These are phyloP conservation scores for Garra rufa DNA, from an alignment of 2,113 vertebrate genomes.

Conservation along the genomic window DNA sequence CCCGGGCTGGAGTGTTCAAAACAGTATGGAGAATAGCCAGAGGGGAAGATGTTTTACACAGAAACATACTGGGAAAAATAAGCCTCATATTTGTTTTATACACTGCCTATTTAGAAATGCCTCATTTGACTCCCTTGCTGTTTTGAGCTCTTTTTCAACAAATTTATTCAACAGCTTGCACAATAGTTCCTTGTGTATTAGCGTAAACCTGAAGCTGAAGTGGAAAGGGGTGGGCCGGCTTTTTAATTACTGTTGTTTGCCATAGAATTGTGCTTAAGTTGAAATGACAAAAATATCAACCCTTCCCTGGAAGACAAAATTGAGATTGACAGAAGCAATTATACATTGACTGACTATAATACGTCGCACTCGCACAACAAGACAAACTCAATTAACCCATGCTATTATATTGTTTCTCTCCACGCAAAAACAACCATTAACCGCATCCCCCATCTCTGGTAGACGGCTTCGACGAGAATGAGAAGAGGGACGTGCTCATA, in stretches of 20 bases:
- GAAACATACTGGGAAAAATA: background rate
- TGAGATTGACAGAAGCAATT: constrained; percentile 43
- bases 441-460: background rate
- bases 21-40: constrained; percentile 20
- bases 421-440: constrained; percentile 1
- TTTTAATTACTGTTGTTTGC: constrained; percentile 35
- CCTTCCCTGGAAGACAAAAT: background rate
- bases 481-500: constrained; percentile 32
- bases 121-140: background rate
- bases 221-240: background rate
- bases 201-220: background rate
- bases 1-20: background rate
- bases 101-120: constrained; percentile 2
- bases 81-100: constrained; percentile 22
- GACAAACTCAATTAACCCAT: constrained; percentile 43
- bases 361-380: constrained; percentile 23
- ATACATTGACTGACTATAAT: constrained; percentile 29
- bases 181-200: background rate
- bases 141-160: background rate
- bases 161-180: background rate
- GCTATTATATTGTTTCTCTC: constrained; percentile 26
- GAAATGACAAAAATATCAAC: constrained; percentile 26
- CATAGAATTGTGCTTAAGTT: background rate
- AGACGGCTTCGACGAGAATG: constrained; percentile 18
- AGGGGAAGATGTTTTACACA: constrained; percentile 11